Evolutionary conservation across 2,113 vertebrate species (phyloP).

Genomic region (Thymallus thymallus): DNA sequence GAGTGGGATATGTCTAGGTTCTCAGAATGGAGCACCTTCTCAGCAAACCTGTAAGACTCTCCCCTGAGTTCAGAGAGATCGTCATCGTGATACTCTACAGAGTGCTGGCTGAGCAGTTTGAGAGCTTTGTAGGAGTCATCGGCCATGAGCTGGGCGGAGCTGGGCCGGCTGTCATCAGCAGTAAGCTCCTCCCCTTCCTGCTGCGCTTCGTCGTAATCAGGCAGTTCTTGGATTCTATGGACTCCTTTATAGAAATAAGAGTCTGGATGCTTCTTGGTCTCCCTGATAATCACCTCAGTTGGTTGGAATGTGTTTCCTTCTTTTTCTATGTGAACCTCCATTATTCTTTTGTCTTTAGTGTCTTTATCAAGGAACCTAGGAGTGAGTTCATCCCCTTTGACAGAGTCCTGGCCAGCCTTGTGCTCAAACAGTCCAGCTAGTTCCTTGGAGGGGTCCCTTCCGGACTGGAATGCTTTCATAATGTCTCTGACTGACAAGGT

Average conservation of each 20-base stretch:
- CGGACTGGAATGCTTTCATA: slow-evolving; percentile 99
- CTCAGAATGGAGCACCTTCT: slow-evolving; percentile 99
- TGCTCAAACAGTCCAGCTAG: slow-evolving; percentile 96
- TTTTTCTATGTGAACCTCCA: slow-evolving; percentile 99
- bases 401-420: slow-evolving; percentile 85
- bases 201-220: slow-evolving; percentile 87
- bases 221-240: slow-evolving; percentile 84
- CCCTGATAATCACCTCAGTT: slow-evolving; percentile 95
- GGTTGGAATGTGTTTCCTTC: slow-evolving; percentile 90
- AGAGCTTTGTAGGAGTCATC: slow-evolving; percentile 99
- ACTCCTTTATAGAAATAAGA: slow-evolving; percentile 89
- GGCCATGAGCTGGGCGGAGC: slow-evolving; percentile 91
- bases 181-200: slow-evolving; percentile 92
- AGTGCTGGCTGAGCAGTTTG: too few species aligned
- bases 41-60: slow-evolving; percentile 97
- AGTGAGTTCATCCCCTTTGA: slow-evolving; percentile 88
- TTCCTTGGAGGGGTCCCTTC: slow-evolving; percentile 95
- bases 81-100: slow-evolving; percentile 97
- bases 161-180: slow-evolving; percentile 93
- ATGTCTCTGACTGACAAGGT: slow-evolving; percentile 97
- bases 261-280: slow-evolving; percentile 97
- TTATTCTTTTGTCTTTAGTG: slow-evolving; percentile 93
- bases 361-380: slow-evolving; percentile 90
- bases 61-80: slow-evolving; percentile 96
- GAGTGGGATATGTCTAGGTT: slow-evolving; percentile 90